phyloP scores from a whole-genome alignment of 2,797 vertebrate species.

The Phalanger gymnotis region DNA sequence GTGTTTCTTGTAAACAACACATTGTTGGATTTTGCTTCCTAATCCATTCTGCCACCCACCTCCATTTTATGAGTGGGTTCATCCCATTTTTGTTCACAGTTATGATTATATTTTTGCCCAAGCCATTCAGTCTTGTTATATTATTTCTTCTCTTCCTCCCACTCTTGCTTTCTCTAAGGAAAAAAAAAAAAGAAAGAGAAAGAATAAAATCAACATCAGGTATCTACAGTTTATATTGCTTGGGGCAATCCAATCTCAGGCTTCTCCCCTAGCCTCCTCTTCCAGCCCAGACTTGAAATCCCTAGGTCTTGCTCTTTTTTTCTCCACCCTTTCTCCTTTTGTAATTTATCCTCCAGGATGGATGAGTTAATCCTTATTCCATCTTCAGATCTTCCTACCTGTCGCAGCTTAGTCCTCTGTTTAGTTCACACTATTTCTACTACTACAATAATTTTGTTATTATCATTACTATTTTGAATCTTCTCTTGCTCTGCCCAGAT shows the following conservation, averaged over 20 bases:
- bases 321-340: background rate
- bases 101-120: background rate
- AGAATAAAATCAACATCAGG: background rate
- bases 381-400: background rate
- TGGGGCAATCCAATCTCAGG: background rate
- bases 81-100: background rate
- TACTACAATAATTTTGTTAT: background rate
- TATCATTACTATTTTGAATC: background rate
- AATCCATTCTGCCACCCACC: background rate
- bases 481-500: background rate
- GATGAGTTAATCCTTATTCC: background rate
- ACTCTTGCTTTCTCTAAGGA: background rate
- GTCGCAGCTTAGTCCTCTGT: background rate
- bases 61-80: background rate
- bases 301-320: background rate
- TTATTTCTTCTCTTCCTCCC: background rate
- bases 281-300: background rate
- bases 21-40: background rate
- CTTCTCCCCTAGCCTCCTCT: background rate
- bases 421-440: background rate
- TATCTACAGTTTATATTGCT: background rate
- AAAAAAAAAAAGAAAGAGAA: background rate
- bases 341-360: background rate
- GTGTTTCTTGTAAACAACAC: background rate
- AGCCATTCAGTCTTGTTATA: background rate